phyloP scores from a whole-genome alignment of 2,888 invertebrate species.

The Hanleya hanleyi region DNA sequence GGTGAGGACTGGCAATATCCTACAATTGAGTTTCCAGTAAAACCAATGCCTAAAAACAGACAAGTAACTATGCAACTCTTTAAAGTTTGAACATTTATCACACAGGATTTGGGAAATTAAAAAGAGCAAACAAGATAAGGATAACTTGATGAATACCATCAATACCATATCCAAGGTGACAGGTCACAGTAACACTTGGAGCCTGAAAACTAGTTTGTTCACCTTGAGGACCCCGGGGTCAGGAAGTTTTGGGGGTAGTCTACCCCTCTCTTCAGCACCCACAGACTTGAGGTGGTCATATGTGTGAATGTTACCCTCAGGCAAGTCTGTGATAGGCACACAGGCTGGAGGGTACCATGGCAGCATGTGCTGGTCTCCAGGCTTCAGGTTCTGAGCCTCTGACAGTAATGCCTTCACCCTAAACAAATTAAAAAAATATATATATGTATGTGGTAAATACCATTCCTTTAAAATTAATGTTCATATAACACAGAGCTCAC shows the following conservation, averaged over 20 bases:
- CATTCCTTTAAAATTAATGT: neutral
- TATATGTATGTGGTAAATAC: neutral
- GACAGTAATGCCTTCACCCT: slow-evolving; percentile 77
- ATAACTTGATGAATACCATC: too few species aligned
- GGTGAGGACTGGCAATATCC: too few species aligned
- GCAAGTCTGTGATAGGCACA: slow-evolving; percentile 65
- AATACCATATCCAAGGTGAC: too few species aligned
- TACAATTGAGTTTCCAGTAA: too few species aligned
- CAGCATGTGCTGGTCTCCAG: slow-evolving; percentile 79
- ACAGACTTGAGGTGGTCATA: slow-evolving; percentile 69
- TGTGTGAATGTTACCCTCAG: slow-evolving; percentile 55
- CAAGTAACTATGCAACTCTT: too few species aligned
- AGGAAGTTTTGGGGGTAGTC: slow-evolving; percentile 62
- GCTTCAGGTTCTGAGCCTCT: slow-evolving; percentile 79
- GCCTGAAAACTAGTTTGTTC: too few species aligned
- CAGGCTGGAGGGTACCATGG: slow-evolving; percentile 87
- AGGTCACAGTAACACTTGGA: too few species aligned
- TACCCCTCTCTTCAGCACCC: slow-evolving; percentile 59
- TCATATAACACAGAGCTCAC: neutral
- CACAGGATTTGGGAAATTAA: too few species aligned
- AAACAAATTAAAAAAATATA: too few species aligned
- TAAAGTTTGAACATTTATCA: too few species aligned
- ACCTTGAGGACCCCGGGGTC: slow-evolving; percentile 38
- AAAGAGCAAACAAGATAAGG: too few species aligned
- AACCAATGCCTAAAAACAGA: too few species aligned